A percentile compares a stretch with the other conserved stretches of the same genome.
phyloP scores from a whole-genome alignment of 2,113 vertebrate species.

The Trematomus loennbergii region DNA sequence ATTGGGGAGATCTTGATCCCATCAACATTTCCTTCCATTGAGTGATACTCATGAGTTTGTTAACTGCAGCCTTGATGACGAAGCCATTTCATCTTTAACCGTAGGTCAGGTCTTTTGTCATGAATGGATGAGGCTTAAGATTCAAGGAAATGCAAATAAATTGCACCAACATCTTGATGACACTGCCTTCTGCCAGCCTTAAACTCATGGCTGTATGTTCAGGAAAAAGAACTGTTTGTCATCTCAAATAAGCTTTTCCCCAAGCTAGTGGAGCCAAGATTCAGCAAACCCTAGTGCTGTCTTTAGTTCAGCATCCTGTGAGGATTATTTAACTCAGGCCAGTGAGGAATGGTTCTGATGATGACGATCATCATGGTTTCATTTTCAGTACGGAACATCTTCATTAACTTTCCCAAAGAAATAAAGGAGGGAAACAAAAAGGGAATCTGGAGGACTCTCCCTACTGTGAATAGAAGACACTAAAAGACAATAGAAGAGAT shows the following conservation, averaged over 20 bases:
- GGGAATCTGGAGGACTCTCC: constrained; percentile 36
- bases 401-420: constrained; percentile 47
- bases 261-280: not conserved
- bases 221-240: not conserved
- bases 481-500: constrained; percentile 49
- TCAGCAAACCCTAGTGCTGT: not conserved
- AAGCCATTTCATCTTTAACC: no score
- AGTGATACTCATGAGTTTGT: no score
- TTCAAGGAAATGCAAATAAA: no score
- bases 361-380: constrained; percentile 26
- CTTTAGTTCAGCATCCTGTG: not conserved
- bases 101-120: no score
- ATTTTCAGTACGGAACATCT: constrained; percentile 35
- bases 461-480: constrained; percentile 33
- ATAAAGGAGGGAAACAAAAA: constrained; percentile 36
- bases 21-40: no score
- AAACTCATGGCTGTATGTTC: no score
- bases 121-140: no score
- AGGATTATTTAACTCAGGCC: not conserved
- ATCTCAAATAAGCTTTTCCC: constrained; percentile 1
- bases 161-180: no score
- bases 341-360: not conserved
- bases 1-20: no score
- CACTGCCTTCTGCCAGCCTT: no score
- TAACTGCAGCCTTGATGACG: no score